Evolutionary conservation across 2,113 vertebrate species (phyloP).

Genomic region (Myiagra hebetior): DNA sequence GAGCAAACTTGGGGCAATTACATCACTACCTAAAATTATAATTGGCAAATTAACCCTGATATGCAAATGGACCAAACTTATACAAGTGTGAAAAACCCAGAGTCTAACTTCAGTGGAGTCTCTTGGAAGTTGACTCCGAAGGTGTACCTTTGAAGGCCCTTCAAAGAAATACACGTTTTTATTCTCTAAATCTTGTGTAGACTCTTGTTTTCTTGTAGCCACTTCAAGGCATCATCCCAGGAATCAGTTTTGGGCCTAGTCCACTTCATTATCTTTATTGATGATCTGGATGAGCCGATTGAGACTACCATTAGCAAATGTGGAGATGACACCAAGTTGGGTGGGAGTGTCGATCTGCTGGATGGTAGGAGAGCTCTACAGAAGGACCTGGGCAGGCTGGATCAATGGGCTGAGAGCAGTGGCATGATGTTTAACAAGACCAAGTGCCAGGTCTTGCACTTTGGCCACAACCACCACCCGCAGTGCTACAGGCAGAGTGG

Average conservation of each 20-base stretch:
- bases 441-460: background rate
- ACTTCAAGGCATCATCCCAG: background rate
- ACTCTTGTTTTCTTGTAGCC: background rate
- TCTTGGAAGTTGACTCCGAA: background rate
- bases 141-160: background rate
- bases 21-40: background rate
- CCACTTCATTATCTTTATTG: background rate
- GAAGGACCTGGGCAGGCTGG: background rate
- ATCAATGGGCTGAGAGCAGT: background rate
- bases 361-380: background rate
- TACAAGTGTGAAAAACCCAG: background rate
- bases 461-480: background rate
- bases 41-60: background rate
- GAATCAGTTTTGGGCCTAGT: background rate
- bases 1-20: background rate
- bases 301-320: background rate
- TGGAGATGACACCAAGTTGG: background rate
- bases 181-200: background rate
- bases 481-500: background rate
- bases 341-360: too few species aligned
- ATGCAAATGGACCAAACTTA: background rate
- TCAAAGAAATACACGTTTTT: background rate
- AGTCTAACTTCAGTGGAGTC: background rate
- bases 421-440: background rate
- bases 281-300: background rate